These are phyloP conservation scores for Procavia capensis DNA, from an alignment of 2,113 vertebrate genomes.

Conservation along the genomic window DNA sequence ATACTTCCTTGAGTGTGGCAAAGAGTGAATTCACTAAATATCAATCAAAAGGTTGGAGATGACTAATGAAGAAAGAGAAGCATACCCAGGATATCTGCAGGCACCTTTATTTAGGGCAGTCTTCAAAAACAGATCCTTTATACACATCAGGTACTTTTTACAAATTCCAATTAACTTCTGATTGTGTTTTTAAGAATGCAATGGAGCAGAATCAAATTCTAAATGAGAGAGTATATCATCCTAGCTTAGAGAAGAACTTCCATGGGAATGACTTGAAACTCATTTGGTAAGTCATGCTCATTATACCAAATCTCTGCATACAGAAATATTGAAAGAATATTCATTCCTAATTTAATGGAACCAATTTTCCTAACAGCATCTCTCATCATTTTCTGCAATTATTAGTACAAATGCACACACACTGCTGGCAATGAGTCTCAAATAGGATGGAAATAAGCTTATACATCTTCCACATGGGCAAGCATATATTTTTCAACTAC, in stretches of 20 bases:
- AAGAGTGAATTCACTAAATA: slow-evolving; percentile 18
- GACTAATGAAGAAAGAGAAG: slow-evolving; percentile 14
- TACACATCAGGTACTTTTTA: slow-evolving; percentile 25
- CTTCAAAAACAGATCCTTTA: slow-evolving; percentile 30
- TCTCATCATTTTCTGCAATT: slow-evolving; percentile 70
- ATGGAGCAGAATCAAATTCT: slow-evolving; percentile 51
- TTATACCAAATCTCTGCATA: slow-evolving; percentile 35
- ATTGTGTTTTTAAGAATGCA: slow-evolving; percentile 51
- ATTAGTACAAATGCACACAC: slow-evolving; percentile 59
- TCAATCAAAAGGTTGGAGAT: slow-evolving; percentile 20
- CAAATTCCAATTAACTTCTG: slow-evolving; percentile 61
- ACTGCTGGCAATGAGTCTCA: slow-evolving; percentile 58
- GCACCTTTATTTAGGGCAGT: slow-evolving; percentile 2
- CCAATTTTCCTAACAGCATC: slow-evolving; percentile 63
- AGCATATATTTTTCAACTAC: slow-evolving; percentile 66
- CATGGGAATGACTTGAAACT: slow-evolving; percentile 68
- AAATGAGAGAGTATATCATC: slow-evolving; percentile 38
- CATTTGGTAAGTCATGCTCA: slow-evolving; percentile 51
- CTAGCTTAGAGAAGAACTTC: slow-evolving; percentile 51
- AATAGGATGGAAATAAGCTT: slow-evolving; percentile 58
- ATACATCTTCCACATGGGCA: slow-evolving; percentile 53
- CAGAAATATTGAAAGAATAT: slow-evolving; percentile 50
- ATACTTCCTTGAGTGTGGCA: slow-evolving; percentile 38
- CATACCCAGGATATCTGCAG: neutral
- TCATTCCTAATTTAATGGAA: slow-evolving; percentile 66